phyloP scores from a whole-genome alignment of 2,113 vertebrate species.

The Strigops habroptila region DNA sequence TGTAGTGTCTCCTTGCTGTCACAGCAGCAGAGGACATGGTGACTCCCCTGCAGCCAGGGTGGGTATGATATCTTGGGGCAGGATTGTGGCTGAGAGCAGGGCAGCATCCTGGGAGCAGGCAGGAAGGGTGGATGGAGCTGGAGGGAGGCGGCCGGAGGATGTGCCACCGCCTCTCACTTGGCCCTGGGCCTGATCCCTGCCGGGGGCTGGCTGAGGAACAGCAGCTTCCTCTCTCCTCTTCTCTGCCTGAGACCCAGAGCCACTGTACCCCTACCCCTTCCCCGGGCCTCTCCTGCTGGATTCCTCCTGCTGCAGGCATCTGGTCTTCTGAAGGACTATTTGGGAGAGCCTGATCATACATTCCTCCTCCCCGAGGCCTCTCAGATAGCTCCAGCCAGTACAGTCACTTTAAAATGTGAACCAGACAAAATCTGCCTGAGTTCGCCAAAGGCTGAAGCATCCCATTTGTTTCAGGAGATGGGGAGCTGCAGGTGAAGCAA shows the following conservation, averaged over 20 bases:
- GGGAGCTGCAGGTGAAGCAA: background rate
- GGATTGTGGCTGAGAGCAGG: background rate
- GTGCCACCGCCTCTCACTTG: background rate
- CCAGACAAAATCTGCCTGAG: background rate
- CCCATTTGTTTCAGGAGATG: background rate
- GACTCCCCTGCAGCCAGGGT: background rate
- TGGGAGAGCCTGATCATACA: background rate
- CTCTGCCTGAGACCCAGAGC: background rate
- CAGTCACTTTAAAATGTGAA: background rate
- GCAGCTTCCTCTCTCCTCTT: background rate
- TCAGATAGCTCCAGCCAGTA: background rate
- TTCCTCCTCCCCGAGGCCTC: background rate
- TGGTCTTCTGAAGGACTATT: background rate
- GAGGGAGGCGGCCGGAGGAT: background rate
- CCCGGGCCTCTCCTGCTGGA: background rate
- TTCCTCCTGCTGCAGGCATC: slow-evolving; percentile 22
- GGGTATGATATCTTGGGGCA: background rate
- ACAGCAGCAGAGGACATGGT: background rate
- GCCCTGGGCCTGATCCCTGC: background rate
- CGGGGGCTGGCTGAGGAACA: background rate
- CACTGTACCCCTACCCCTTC: background rate
- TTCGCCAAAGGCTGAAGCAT: background rate
- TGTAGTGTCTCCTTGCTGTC: background rate
- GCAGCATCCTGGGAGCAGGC: background rate
- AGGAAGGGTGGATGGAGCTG: background rate